phyloP scores from a whole-genome alignment of 2,888 invertebrate genomes.

The Xestia sexstrigata region DNA sequence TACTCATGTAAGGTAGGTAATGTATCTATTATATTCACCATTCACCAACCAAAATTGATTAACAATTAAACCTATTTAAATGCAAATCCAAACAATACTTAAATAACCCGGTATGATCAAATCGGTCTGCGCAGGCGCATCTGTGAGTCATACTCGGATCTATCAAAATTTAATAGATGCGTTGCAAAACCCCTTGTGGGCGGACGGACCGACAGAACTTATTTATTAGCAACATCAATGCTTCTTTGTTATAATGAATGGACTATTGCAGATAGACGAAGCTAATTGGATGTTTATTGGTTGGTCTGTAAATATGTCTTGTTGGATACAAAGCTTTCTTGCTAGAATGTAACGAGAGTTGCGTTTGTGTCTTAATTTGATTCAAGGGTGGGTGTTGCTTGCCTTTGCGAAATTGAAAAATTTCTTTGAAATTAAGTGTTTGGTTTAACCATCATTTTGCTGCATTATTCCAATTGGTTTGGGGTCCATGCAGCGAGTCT shows the following conservation, averaged over 20 bases:
- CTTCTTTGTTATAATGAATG: constrained; percentile 75
- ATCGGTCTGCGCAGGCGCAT: constrained; percentile 69
- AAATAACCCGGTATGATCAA: constrained; percentile 69
- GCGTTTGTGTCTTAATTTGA: constrained; percentile 12
- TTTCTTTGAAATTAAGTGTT: background rate
- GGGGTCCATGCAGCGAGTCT: too few relatives aligned
- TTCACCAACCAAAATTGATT: constrained; percentile 46
- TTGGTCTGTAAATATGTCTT: constrained; percentile 55
- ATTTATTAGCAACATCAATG: constrained; percentile 76
- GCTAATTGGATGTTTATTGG: constrained; percentile 66
- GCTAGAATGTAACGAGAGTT: background rate
- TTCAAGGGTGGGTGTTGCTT: background rate
- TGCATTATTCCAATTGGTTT: too few relatives aligned
- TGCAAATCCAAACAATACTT: constrained; percentile 62
- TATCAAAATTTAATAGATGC: constrained; percentile 85
- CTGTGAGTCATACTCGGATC: constrained; percentile 73
- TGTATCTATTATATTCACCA: constrained; percentile 5
- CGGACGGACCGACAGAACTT: constrained; percentile 72
- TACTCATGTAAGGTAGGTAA: too few relatives aligned
- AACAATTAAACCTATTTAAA: constrained; percentile 66
- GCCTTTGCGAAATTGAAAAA: background rate
- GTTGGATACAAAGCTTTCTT: constrained; percentile 32
- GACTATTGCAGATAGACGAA: constrained; percentile 58
- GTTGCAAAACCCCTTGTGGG: constrained; percentile 83
- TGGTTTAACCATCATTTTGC: background rate